Evolutionary conservation across 2,113 vertebrate species (phyloP), one percentile per base, ranked within the genome.

Genomic region (Antechinus flavipes): DNA sequence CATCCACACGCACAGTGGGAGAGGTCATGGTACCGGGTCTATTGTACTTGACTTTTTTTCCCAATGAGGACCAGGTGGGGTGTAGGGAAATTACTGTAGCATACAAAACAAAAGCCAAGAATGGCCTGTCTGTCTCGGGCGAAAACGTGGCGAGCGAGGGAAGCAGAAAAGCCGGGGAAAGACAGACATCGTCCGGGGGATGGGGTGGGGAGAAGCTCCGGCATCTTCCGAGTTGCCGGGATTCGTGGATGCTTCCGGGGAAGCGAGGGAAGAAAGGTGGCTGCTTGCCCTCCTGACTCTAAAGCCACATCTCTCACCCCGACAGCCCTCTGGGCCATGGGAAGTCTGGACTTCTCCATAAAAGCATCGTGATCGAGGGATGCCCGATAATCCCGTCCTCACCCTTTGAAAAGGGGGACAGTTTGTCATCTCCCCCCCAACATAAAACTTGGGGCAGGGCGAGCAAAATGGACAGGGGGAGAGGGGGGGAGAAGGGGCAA

Each of bases 391-490:
- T 49, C 92, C 90, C 27, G 46, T 94, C 92, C 95, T 42, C 92
- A 94, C 53, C 27, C 27, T 54, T 54, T 92, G 68, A 90, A 95
- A 94, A 47, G 84, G 89, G 89, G 91, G 8, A 52, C 91, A 30
- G 11, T 3, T 54, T 54, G 27, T 46, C 3, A 6, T 25, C 93
- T 58, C 92, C 52, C 90, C 93, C 54, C 35, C 35, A 35, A 91
- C 94, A 95, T n/a, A 94, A 54, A 89, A 94, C 94, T 49, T 91
- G 49, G 91, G 91, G 23, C 58, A 94, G 96, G 46, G 96, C 55
- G 94, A 91, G 89, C 96, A 68, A 94, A 95, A 97, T 49, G 49
- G 10, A 27, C 8, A 54, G 30, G 68, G 68, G 68, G 68, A 0
- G 46, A 9, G 58, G 24, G 46, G 46, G 55, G 27, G 16, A 56